A percentile compares a stretch with the other conserved stretches of the same genome.
Evolutionary conservation across 37 sponge, comb jelly and placozoan genomes (phyloP).

Genomic region (Diacarnus erythraeanus): DNA sequence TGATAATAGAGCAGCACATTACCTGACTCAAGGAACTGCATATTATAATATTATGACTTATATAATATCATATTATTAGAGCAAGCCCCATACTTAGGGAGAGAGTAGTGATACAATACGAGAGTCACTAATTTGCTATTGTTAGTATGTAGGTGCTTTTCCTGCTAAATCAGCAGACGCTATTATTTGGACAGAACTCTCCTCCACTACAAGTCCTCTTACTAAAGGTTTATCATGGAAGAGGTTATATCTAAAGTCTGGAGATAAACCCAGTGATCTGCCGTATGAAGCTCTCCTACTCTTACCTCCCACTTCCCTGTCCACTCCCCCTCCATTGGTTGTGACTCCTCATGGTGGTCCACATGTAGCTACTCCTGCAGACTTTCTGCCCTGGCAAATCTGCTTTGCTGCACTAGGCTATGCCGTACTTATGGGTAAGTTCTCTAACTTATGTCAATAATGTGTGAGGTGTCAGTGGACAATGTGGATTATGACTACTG

Average conservation of each 20-base stretch:
- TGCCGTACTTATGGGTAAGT: slow-evolving; percentile 76
- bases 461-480: too few relatives aligned
- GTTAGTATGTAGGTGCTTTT: slow-evolving; percentile 5
- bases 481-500: too few relatives aligned
- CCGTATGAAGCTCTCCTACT: slow-evolving; percentile 64
- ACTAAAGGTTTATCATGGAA: slow-evolving; percentile 36
- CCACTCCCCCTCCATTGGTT: slow-evolving; percentile 8
- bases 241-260: slow-evolving; percentile 11
- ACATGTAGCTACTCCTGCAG: slow-evolving; percentile 38
- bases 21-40: too few relatives aligned
- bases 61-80: too few relatives aligned
- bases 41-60: too few relatives aligned
- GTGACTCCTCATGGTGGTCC: slow-evolving; percentile 75
- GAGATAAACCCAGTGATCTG: slow-evolving; percentile 5
- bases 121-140: not conserved
- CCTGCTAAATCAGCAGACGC: not conserved
- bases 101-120: too few relatives aligned
- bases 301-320: not conserved
- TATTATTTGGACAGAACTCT: not conserved
- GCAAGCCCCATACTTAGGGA: too few relatives aligned
- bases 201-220: not conserved
- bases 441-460: too few relatives aligned
- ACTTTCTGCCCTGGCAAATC: slow-evolving; percentile 46
- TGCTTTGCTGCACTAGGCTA: slow-evolving; percentile 66
- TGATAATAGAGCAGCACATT: too few relatives aligned